Percentiles rank a stretch among this genome's conserved stretches.
These are phyloP conservation scores for Macrosteles quadrilineatus DNA, from an alignment of 1,140 invertebrate genomes.

Conservation along the genomic window DNA sequence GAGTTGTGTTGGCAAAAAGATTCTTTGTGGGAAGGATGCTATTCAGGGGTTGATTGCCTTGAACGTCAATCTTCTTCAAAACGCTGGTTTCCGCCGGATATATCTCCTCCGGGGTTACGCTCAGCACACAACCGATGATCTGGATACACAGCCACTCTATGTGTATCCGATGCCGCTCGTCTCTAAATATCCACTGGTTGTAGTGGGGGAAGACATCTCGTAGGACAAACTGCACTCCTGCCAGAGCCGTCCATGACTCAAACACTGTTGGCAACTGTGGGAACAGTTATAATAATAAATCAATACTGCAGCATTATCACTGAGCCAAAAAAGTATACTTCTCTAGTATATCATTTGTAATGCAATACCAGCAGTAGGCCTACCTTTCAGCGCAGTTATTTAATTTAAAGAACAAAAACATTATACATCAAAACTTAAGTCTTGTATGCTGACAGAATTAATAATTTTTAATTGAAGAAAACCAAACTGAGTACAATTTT, in stretches of 20 bases:
- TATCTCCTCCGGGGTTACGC: constrained; percentile 1
- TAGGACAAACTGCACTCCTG: constrained; percentile 25
- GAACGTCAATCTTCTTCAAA: neutral
- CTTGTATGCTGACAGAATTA: no score
- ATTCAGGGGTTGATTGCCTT: neutral
- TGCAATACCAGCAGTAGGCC: no score
- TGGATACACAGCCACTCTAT: constrained; percentile 28
- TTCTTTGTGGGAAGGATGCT: constrained; percentile 9
- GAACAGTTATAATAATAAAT: neutral
- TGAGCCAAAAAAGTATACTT: no score
- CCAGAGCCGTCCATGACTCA: constrained; percentile 15
- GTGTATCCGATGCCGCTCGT: constrained; percentile 11
- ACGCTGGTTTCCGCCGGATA: constrained; percentile 2
- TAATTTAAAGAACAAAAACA: no score
- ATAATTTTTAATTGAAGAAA: no score
- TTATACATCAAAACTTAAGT: no score
- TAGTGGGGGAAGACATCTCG: constrained; percentile 28
- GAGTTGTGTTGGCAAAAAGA: constrained; percentile 24
- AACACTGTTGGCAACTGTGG: constrained; percentile 3
- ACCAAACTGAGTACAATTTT: no score
- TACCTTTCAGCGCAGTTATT: no score
- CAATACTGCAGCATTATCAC: neutral
- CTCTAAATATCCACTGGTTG: constrained; percentile 20
- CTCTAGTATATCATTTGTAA: no score
- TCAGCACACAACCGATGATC: neutral